Base-by-base conservation (phyloP, 2,888 invertebrate species). In the Drosophila phalerata region DNA sequence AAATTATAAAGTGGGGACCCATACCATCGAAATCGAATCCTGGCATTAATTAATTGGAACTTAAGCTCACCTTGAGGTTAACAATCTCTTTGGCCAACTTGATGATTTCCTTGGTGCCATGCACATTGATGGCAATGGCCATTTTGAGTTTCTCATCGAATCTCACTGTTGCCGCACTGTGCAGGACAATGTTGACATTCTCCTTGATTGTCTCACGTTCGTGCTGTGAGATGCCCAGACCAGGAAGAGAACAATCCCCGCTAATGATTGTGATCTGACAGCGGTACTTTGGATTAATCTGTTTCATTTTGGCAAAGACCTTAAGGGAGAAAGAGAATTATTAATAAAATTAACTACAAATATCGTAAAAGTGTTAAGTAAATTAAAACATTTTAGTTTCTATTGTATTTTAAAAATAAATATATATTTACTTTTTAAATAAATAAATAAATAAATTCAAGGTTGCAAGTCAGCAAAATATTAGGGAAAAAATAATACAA, bases 141-240 rank as follows among this genome's bases (percentile, higher is more conserved):
- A 94, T 92, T 92, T 94, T 94, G n/a, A 97, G 93, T 55, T 94
- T 94, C 90, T 96, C 96, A 91, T 96, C 96, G 88, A 97, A 97
- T 5, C 92, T 88, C 8, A 99, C 97, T 0, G 98, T 98, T 1
- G 98, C 99, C 0, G 98, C 98, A 11, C 96, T 97, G 90, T 99
- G 98, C 92, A 99, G 97, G 1, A 95, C 94, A 77, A 96, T 93
- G 85, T 95, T 94, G 22, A 91, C 91, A 67, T 92, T 92, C 65
- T 92, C 90, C 70, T 85, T 88, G 34, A 93, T 81, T n/a, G 90
- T 78, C 55, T 90, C 90, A 25, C 92, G 90, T 72, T 93, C 93
- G 37, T 85, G 82, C 2, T 79, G 58, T 2, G 91, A 89, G 43
- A 93, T 91, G 48, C 93, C 93, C 64, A 93, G 69, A 0, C 83